phyloP scores from a whole-genome alignment of 37 sponge, comb jelly and placozoan genomes.

The Beroe forskalii region DNA sequence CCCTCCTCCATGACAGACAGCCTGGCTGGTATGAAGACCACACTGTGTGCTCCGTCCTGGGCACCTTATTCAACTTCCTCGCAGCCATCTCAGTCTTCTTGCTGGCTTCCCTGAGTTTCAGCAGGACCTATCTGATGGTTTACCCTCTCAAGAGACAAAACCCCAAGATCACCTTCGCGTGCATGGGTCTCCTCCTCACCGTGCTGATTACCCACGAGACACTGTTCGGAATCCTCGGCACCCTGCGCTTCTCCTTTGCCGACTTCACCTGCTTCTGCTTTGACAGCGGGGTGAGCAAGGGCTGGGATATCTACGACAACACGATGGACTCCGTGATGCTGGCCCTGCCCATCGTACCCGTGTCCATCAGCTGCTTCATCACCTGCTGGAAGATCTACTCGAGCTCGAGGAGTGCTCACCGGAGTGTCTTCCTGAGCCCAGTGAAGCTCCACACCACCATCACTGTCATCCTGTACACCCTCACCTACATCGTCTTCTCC shows the following conservation, averaged over 20 bases:
- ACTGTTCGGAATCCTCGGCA: background rate
- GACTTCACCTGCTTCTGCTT: background rate
- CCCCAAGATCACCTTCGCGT: background rate
- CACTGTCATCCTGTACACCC: background rate
- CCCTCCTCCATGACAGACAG: background rate
- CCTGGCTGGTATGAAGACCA: background rate
- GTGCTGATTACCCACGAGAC: background rate
- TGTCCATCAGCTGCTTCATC: conserved; percentile 5
- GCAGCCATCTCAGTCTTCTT: background rate
- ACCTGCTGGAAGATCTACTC: background rate
- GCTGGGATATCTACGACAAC: background rate
- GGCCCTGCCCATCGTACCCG: conserved; percentile 3
- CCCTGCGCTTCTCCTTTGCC: background rate
- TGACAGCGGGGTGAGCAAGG: background rate
- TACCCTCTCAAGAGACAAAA: background rate
- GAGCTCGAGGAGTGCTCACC: background rate
- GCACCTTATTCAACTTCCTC: background rate
- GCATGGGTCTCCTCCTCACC: background rate
- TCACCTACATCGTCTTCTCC: background rate
- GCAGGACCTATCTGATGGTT: background rate
- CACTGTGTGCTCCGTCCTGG: background rate
- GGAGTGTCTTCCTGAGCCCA: background rate
- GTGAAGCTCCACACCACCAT: conserved; percentile 9
- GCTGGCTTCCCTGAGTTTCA: background rate
- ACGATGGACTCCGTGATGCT: background rate